Percentiles rank a stretch among this genome's conserved stretches.
phyloP scores from a whole-genome alignment of 1,140 invertebrate species.

The Ganaspis sp. region DNA sequence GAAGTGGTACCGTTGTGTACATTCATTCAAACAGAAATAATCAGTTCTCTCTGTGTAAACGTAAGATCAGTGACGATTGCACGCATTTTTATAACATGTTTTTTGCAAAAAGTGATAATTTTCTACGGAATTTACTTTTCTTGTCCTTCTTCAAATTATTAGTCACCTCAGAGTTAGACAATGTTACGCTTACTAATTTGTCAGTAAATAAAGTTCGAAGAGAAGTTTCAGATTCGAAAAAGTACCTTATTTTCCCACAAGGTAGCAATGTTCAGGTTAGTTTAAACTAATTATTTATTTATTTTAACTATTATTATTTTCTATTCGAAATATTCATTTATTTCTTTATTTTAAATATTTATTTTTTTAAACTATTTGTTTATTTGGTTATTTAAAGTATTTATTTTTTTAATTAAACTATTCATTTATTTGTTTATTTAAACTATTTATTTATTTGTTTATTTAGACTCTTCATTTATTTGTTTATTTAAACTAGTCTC shows the following conservation, averaged over 20 bases:
- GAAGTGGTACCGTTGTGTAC: constrained; percentile 3
- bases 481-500: too few species aligned
- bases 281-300: constrained; percentile 11
- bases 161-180: constrained; percentile 21
- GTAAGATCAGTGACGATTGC: not conserved
- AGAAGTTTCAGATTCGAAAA: constrained; percentile 53
- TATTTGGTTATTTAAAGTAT: too few species aligned
- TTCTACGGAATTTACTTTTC: not conserved
- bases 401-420: too few species aligned
- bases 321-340: too few species aligned
- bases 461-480: too few species aligned
- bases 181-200: constrained; percentile 20
- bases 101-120: not conserved
- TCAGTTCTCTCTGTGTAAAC: constrained; percentile 13
- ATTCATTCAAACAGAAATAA: not conserved
- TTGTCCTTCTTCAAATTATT: not conserved
- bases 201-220: constrained; percentile 51
- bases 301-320: too few species aligned
- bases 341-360: too few species aligned
- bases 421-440: too few species aligned
- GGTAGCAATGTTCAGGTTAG: constrained; percentile 75
- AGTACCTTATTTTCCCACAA: constrained; percentile 72
- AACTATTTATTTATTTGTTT: too few species aligned
- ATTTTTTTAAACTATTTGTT: too few species aligned
- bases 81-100: not conserved